Evolutionary conservation across 2,113 vertebrate species (phyloP).

Genomic region (Dunckerocampus dactyliophorus): DNA sequence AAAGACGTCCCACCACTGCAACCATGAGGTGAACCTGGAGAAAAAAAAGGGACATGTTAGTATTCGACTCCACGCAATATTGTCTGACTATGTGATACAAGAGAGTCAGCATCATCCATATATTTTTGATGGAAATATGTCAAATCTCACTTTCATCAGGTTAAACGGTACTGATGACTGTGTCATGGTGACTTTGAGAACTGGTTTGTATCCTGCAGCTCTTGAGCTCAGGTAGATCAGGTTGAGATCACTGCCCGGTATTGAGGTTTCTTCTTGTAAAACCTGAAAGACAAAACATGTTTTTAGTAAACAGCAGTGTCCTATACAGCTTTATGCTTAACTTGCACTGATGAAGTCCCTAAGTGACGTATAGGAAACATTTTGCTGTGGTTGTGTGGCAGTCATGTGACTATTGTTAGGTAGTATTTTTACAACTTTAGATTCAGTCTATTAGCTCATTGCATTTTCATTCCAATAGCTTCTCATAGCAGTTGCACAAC

Average conservation of each 20-base stretch:
- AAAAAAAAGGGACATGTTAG: not conserved
- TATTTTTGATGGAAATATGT: not conserved
- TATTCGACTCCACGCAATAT: too few species aligned
- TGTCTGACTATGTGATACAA: not conserved
- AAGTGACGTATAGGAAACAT: too few species aligned
- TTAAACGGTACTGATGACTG: slow-evolving; percentile 92
- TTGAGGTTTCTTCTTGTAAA: slow-evolving; percentile 91
- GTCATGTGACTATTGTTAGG: too few species aligned
- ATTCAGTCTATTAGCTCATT: too few species aligned
- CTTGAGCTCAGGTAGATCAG: slow-evolving; percentile 92
- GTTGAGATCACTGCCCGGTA: slow-evolving; percentile 91
- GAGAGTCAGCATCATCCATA: not conserved
- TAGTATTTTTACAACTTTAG: too few species aligned
- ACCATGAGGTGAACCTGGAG: slow-evolving; percentile 92
- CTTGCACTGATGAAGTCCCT: too few species aligned
- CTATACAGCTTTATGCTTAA: too few species aligned
- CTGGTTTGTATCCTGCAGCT: slow-evolving; percentile 91
- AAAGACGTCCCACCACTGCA: slow-evolving; percentile 93
- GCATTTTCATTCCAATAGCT: too few species aligned
- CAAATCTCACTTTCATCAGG: slow-evolving; percentile 82
- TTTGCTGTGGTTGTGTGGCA: too few species aligned
- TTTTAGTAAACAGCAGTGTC: not conserved
- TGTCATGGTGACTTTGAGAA: slow-evolving; percentile 96
- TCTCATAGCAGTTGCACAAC: too few species aligned
- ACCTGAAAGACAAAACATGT: slow-evolving; percentile 71